Percentiles rank a stretch among this genome's conserved stretches.
phyloP scores from a whole-genome alignment of 1,140 invertebrate genomes.

The Mercenaria mercenaria region DNA sequence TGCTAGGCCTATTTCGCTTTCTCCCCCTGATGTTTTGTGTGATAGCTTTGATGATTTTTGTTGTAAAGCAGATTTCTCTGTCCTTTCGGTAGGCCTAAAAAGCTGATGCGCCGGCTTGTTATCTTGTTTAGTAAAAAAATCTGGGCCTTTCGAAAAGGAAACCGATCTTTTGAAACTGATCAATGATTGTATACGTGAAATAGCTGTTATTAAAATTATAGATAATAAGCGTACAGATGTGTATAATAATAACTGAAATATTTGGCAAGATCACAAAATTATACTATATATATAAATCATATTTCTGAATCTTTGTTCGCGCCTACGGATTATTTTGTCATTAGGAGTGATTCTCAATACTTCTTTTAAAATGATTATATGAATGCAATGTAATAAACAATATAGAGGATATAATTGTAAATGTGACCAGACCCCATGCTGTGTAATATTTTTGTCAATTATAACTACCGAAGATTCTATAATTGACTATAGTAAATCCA shows the following conservation, averaged over 20 bases:
- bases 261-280: constrained; percentile 19
- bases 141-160: neutral
- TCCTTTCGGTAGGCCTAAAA: too few species aligned
- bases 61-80: too few species aligned
- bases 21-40: too few species aligned
- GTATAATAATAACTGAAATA: constrained; percentile 3
- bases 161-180: neutral
- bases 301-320: constrained; percentile 28
- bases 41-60: too few species aligned
- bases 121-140: too few species aligned
- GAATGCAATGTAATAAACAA: constrained; percentile 21
- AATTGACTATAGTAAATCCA: neutral
- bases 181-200: neutral
- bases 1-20: too few species aligned
- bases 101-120: too few species aligned
- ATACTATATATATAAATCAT: constrained; percentile 26
- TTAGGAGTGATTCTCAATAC: neutral
- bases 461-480: neutral
- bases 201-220: neutral
- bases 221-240: neutral
- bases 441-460: constrained; percentile 12
- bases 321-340: constrained; percentile 28
- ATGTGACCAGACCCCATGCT: constrained; percentile 9
- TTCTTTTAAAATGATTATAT: neutral
- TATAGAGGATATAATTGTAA: neutral